Percentiles rank a stretch among this genome's conserved stretches.
These are phyloP conservation scores for Drosophila prolongata DNA, from an alignment of 2,888 invertebrate species.

Conservation along the genomic window DNA sequence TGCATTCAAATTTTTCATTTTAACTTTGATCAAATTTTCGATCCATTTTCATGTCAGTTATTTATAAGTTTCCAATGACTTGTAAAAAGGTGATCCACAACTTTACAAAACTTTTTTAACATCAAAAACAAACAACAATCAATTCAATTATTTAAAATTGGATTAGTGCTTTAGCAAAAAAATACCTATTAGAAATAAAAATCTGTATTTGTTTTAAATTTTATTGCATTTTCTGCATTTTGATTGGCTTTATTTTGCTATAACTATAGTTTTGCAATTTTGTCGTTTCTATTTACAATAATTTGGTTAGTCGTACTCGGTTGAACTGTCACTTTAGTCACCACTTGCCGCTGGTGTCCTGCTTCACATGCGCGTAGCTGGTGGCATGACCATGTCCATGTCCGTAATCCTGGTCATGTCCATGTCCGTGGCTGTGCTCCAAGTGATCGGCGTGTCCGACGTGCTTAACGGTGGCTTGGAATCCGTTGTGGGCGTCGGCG, in stretches of 20 bases:
- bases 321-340: conserved; percentile 18
- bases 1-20: no score
- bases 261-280: background rate
- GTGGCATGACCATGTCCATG: conserved; percentile 62
- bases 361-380: conserved; percentile 79
- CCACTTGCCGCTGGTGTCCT: conserved; percentile 58
- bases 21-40: no score
- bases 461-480: conserved; percentile 85
- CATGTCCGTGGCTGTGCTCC: conserved; percentile 60
- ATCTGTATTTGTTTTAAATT: background rate
- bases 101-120: no score
- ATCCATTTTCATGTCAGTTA: no score
- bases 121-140: no score
- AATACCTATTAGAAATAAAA: background rate
- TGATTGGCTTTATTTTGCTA: conserved; percentile 34
- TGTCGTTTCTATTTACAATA: conserved; percentile 12
- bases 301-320: conserved; percentile 1
- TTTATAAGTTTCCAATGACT: no score
- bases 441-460: conserved; percentile 83
- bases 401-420: conserved; percentile 51
- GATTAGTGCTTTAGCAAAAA: no score
- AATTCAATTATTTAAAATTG: no score
- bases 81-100: no score
- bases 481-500: conserved; percentile 85
- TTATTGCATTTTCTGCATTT: conserved; percentile 29